Conservation (phyloP, 1,140 invertebrate species). For the Trachymyrmex septentrionalis region DNA sequence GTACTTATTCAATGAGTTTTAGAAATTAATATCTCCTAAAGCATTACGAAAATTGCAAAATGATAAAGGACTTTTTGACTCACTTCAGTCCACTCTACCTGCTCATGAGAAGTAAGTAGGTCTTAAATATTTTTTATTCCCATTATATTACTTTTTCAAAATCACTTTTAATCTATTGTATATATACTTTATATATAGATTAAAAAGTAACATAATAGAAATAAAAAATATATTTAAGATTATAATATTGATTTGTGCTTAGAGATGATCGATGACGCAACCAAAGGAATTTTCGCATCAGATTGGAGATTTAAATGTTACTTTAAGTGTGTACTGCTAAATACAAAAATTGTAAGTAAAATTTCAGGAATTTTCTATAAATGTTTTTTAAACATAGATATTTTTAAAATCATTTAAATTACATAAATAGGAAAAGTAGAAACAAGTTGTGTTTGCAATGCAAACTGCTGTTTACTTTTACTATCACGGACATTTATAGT, state of each 20-base stretch:
- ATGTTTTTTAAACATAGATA: not conserved
- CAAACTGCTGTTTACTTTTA: not conserved
- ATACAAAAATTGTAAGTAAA: slow-evolving; percentile 73
- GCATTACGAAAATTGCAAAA: no score
- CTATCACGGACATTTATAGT: not conserved
- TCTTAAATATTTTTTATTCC: no score
- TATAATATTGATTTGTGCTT: slow-evolving; percentile 7
- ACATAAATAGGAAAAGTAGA: not conserved
- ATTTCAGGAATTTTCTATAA: not conserved
- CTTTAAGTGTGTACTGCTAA: slow-evolving; percentile 67
- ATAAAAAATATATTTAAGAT: not conserved
- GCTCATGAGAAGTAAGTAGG: no score
- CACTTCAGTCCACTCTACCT: no score
- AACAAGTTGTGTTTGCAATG: not conserved
- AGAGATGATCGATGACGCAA: slow-evolving; percentile 66
- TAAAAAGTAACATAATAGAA: not conserved
- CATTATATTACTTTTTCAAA: no score
- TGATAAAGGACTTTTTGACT: no score
- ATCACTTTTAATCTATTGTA: no score
- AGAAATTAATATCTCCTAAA: no score
- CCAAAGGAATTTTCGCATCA: slow-evolving; percentile 62
- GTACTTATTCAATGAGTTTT: no score
- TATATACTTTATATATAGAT: no score
- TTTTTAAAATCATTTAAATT: not conserved
- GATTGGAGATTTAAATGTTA: slow-evolving; percentile 73